A percentile compares a stretch with the other conserved stretches of the same genome.
phyloP scores from a whole-genome alignment of 1,140 invertebrate genomes.

The Anoplophora glabripennis region DNA sequence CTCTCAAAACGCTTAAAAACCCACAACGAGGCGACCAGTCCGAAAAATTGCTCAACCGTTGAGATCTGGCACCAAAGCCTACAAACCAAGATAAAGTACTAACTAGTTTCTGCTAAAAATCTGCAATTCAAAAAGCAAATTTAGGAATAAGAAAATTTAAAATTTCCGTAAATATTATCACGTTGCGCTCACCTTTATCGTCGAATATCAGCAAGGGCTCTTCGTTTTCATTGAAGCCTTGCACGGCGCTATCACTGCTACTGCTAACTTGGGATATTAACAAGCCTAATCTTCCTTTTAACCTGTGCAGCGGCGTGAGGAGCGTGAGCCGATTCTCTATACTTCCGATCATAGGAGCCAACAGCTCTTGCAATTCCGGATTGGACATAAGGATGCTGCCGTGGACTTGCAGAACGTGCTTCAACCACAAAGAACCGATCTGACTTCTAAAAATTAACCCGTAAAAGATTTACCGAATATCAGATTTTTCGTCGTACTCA shows the following conservation, averaged over 20 bases:
- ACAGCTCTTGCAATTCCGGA: constrained; percentile 53
- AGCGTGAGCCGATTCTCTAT: constrained; percentile 58
- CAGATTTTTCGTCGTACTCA: constrained; percentile 46
- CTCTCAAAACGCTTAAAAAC: no score
- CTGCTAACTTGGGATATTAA: constrained; percentile 56
- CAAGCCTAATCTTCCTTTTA: constrained; percentile 59
- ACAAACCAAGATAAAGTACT: no score
- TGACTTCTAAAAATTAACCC: constrained; percentile 53
- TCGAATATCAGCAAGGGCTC: constrained; percentile 56
- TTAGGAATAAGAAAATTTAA: background rate
- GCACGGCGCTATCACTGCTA: constrained; percentile 20
- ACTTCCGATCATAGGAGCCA: constrained; percentile 59
- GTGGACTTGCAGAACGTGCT: constrained; percentile 58
- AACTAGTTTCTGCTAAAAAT: background rate
- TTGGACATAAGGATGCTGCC: constrained; percentile 61
- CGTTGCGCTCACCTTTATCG: constrained; percentile 53
- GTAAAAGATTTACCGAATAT: background rate
- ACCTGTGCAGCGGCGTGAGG: constrained; percentile 54
- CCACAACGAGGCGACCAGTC: no score
- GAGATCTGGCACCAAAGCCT: no score
- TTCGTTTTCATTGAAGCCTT: constrained; percentile 49
- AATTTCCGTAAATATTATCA: constrained; percentile 1
- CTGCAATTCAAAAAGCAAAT: background rate
- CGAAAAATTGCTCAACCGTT: no score
- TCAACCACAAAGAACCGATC: constrained; percentile 60